Evolutionary conservation across 2,797 vertebrate genomes (phyloP).

Genomic region (Pogonophryne albipinna): DNA sequence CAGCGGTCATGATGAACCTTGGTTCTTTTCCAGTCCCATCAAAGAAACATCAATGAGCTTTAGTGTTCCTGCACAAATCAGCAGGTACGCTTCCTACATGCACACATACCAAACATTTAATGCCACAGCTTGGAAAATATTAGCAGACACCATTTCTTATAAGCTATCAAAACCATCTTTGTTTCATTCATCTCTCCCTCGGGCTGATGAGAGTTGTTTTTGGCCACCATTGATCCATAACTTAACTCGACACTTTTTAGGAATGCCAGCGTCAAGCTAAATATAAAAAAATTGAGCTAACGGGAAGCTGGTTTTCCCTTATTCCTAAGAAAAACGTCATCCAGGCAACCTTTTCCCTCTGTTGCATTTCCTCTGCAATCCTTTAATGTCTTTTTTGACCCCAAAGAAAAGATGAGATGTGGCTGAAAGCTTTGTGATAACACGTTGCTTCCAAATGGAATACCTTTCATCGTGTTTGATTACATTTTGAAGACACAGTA

Average conservation of each 20-base stretch:
- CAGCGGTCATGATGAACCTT: constrained; percentile 23
- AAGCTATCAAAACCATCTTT: constrained; percentile 17
- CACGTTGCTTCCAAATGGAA: background rate
- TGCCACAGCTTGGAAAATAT: constrained; percentile 26
- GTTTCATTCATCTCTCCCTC: constrained; percentile 23
- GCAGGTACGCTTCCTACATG: constrained; percentile 5
- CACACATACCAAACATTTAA: constrained; percentile 16
- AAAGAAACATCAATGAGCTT: constrained; percentile 16
- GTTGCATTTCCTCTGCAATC: background rate
- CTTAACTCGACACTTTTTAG: constrained; percentile 33
- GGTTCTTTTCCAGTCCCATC: constrained; percentile 6
- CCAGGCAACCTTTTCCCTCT: background rate
- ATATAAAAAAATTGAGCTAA: constrained; percentile 13
- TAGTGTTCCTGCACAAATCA: constrained; percentile 16
- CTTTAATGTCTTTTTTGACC: background rate
- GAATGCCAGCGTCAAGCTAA: constrained; percentile 2
- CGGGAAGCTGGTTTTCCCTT: background rate
- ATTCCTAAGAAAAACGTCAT: constrained; percentile 4
- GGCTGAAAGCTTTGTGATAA: background rate
- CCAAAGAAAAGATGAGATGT: background rate
- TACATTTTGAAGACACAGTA: background rate
- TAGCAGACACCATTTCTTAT: constrained; percentile 16
- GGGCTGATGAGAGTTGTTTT: constrained; percentile 18
- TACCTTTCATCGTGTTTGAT: background rate
- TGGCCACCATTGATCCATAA: constrained; percentile 31